A percentile compares a stretch with the other conserved stretches of the same genome.
phyloP scores from a whole-genome alignment of 2,797 vertebrate species.

The Danio choprae region DNA sequence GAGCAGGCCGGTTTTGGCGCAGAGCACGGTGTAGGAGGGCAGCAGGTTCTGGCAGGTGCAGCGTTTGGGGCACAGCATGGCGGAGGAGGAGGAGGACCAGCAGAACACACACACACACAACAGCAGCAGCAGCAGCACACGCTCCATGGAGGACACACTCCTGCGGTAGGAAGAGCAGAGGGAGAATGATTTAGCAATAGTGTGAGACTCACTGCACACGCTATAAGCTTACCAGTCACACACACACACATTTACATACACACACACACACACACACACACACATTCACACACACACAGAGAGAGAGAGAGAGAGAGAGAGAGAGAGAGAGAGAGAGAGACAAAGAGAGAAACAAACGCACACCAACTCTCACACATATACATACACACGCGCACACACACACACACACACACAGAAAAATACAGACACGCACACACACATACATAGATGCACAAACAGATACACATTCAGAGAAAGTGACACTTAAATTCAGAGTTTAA shows the following conservation, averaged over 20 bases:
- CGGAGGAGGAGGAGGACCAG: conserved; percentile 55
- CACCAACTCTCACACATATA: no score
- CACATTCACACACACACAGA: not conserved
- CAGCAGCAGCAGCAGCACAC: conserved; percentile 58
- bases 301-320: no score
- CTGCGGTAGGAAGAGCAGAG: conserved; percentile 54
- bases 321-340: no score
- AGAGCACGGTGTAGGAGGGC: conserved; percentile 89
- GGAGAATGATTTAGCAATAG: conserved; percentile 51
- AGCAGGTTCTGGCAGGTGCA: conserved; percentile 92
- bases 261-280: not conserved
- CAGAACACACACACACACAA: conserved; percentile 64
- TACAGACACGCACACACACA: no score
- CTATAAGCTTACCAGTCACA: not conserved
- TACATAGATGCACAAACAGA: no score
- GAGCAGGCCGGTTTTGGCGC: conserved; percentile 90
- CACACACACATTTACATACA: conserved; percentile 4
- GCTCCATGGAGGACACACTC: conserved; percentile 68
- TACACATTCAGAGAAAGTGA: no score
- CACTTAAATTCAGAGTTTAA: no score
- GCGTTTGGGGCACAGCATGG: conserved; percentile 89
- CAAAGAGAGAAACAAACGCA: no score
- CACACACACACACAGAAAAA: no score
- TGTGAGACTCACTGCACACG: conserved; percentile 2
- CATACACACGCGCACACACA: no score